Conservation (phyloP, 2,797 vertebrate species). For the Alosa sapidissima region DNA sequence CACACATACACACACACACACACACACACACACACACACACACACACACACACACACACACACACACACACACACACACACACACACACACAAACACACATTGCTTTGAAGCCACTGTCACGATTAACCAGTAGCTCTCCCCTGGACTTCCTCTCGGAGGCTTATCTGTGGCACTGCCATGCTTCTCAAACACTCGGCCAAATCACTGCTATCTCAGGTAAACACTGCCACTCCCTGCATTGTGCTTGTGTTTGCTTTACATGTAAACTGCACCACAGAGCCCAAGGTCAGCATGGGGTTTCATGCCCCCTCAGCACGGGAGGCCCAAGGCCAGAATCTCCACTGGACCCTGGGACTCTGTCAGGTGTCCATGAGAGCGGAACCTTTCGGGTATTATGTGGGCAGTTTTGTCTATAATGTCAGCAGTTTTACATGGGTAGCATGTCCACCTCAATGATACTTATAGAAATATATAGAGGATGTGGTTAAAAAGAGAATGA, state of each 20-base stretch:
- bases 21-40: conserved; percentile 5
- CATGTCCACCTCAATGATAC: too few species aligned
- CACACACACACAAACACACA: conserved; percentile 1
- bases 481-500: too few species aligned
- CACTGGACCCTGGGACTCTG: not conserved
- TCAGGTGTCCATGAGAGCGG: too few species aligned
- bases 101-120: not conserved
- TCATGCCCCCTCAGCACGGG: not conserved
- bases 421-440: too few species aligned
- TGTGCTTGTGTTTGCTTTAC: not conserved
- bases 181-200: not conserved
- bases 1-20: not conserved
- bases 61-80: not conserved
- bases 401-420: too few species aligned
- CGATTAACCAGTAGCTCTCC: not conserved
- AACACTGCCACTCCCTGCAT: not conserved
- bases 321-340: not conserved
- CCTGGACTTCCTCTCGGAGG: not conserved
- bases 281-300: not conserved
- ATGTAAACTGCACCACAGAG: not conserved
- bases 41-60: not conserved
- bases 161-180: conserved; percentile 1
- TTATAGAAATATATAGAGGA: too few species aligned
- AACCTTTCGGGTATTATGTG: too few species aligned
- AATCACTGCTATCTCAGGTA: not conserved